These are phyloP conservation scores for Sapayoa aenigma DNA, from an alignment of 2,113 vertebrate species.

Conservation along the genomic window DNA sequence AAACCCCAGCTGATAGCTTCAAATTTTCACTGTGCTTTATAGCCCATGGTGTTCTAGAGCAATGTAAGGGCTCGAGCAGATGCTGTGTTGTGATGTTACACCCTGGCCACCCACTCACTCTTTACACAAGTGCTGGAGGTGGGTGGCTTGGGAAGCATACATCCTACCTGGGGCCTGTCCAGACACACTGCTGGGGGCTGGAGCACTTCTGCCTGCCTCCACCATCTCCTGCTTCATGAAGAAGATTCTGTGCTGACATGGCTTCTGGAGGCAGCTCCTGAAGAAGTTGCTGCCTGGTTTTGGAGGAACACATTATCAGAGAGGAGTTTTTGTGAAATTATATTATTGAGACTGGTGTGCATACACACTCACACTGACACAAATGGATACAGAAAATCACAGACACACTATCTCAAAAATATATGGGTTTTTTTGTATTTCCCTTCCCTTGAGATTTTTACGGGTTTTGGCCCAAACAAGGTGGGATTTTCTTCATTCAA, in stretches of 20 bases:
- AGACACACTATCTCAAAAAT: neutral
- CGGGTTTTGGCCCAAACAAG: neutral
- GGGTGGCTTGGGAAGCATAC: accelerated
- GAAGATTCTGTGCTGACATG: neutral
- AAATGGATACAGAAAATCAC: neutral
- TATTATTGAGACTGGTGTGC: neutral
- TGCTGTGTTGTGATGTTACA: neutral
- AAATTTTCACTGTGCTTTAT: accelerated
- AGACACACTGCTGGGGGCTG: accelerated
- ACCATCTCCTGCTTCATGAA: neutral
- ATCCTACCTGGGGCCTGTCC: accelerated
- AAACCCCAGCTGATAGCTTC: neutral
- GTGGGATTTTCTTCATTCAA: neutral
- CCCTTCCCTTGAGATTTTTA: neutral
- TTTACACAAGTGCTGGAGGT: neutral
- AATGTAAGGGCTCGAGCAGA: accelerated
- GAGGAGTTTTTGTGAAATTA: neutral
- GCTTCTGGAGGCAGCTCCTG: neutral
- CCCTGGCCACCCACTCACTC: neutral
- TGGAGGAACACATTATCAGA: neutral
- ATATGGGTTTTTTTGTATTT: accelerated
- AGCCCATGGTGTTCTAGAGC: neutral
- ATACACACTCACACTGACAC: neutral
- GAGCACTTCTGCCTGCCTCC: neutral
- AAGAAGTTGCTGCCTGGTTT: neutral